These are phyloP conservation scores for Bombus confusus DNA, from an alignment of 1,140 invertebrate species.

Conservation along the genomic window DNA sequence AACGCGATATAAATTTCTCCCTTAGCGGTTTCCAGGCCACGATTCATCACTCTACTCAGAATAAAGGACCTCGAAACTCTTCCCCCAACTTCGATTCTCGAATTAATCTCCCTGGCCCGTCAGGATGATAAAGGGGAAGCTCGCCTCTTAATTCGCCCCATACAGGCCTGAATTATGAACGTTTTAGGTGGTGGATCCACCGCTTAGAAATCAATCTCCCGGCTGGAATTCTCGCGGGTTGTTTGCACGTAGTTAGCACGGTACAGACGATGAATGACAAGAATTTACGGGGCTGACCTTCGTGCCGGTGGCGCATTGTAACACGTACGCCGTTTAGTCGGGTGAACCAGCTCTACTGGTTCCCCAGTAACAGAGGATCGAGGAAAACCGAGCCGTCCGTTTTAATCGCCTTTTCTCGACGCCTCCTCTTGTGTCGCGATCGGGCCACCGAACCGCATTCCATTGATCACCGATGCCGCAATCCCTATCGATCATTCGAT, in stretches of 20 bases:
- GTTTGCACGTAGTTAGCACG: constrained; percentile 25
- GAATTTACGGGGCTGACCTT: constrained; percentile 33
- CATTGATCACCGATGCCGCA: constrained; percentile 3
- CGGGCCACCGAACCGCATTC: constrained; percentile 23
- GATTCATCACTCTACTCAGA: not conserved
- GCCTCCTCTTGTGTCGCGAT: not conserved
- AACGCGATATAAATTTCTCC: no score
- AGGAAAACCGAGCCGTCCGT: constrained; percentile 39
- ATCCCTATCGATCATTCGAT: not conserved
- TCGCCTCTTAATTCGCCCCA: not conserved
- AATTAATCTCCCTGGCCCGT: not conserved
- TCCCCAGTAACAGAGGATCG: not conserved
- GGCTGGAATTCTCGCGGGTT: not conserved
- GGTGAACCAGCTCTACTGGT: constrained; percentile 47
- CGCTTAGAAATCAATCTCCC: constrained; percentile 14
- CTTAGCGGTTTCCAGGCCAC: not conserved
- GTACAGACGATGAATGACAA: constrained; percentile 40
- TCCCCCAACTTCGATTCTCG: not conserved
- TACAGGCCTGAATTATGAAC: not conserved
- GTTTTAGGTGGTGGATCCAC: not conserved
- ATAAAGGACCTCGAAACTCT: not conserved
- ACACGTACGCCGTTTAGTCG: constrained; percentile 34
- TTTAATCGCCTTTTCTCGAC: constrained; percentile 47
- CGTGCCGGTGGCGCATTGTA: constrained; percentile 25
- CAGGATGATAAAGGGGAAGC: not conserved